Evolutionary conservation across 2,888 invertebrate genomes (phyloP), one percentile per base, ranked within the genome.

Genomic region (Pristionchus japonicus): DNA sequence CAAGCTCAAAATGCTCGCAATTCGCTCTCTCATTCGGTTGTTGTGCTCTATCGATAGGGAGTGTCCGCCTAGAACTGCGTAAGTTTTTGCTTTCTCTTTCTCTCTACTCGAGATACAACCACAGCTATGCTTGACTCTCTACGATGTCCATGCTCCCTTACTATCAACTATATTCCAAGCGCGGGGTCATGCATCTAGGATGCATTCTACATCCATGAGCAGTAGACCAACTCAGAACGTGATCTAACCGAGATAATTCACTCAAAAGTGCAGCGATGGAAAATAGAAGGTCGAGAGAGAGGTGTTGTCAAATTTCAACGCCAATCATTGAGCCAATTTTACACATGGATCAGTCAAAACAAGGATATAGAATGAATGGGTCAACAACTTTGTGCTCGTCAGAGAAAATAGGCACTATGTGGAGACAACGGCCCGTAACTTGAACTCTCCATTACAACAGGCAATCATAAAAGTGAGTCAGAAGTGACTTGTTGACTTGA

Each of bases 11-110:
- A 57, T 20, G 57, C 57, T 57, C n/a, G 23, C n/a, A 57, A 57
- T n/a, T 57, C n/a, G n/a, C 43, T 43, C 43, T 9, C 43, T 6
- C n/a, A 57, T 57, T 57, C 4, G n/a, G n/a, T 57, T 57, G 57
- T 57, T 57, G 57, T 57, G 57, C 57, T 57, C 64, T 64, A 64
- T 64, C 64, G 64, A 64, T 64, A 64, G 64, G 64, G 64, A 64
- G 64, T 64, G 64, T 34, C 64, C 64, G 31, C n/a, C 57, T 57
- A 20, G 31, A 64, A 64, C 34, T 64, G 64, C 64, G 13, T 64
- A 34, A 64, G 20, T 64, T 64, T 31, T 64, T 64, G 64, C 64
- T n/a, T 57, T 57, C 23, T 23, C 57, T n/a, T 64, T 31, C 64
- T 7, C 31, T 23, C 31, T 3, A 64, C 64, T 64, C 64, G 31